Percentiles rank a stretch among this genome's conserved stretches.
Conservation (phyloP, 2,888 invertebrate species). For the Cenopis cana region DNA sequence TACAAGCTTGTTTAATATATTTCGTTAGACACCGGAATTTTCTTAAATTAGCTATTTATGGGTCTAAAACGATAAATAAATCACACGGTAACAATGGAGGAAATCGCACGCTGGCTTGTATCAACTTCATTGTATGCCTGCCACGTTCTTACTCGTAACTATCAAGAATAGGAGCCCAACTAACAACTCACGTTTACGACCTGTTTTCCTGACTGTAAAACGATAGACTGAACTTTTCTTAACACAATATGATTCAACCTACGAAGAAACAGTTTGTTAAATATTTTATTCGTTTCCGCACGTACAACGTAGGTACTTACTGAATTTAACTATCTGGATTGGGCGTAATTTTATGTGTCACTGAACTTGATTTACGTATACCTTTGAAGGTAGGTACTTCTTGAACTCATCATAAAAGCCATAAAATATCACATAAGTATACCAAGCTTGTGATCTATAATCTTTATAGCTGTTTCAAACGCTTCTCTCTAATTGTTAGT, state of each 20-base stretch:
- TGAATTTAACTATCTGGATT: conserved; percentile 4
- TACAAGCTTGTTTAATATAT: conserved; percentile 38
- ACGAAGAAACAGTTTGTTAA: too few relatives aligned
- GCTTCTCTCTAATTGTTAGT: conserved; percentile 19
- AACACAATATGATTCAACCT: too few relatives aligned
- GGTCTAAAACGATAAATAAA: background rate
- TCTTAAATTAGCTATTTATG: background rate
- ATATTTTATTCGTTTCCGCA: background rate
- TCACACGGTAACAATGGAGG: background rate
- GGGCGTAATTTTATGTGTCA: conserved; percentile 14
- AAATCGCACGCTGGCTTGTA: background rate
- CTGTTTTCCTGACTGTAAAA: background rate
- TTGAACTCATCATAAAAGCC: background rate
- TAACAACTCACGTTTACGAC: background rate
- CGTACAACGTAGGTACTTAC: too few relatives aligned
- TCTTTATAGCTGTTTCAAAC: background rate
- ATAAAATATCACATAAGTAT: conserved; percentile 19
- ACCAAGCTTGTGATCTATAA: background rate
- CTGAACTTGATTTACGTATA: conserved; percentile 9
- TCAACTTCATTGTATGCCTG: background rate
- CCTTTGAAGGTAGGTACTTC: background rate
- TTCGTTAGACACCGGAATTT: background rate
- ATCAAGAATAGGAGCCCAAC: too few relatives aligned
- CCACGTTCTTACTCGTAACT: too few relatives aligned
- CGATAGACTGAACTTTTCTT: background rate